Conservation (phyloP, 1,140 invertebrate species). For the Drosophila sp. region DNA sequence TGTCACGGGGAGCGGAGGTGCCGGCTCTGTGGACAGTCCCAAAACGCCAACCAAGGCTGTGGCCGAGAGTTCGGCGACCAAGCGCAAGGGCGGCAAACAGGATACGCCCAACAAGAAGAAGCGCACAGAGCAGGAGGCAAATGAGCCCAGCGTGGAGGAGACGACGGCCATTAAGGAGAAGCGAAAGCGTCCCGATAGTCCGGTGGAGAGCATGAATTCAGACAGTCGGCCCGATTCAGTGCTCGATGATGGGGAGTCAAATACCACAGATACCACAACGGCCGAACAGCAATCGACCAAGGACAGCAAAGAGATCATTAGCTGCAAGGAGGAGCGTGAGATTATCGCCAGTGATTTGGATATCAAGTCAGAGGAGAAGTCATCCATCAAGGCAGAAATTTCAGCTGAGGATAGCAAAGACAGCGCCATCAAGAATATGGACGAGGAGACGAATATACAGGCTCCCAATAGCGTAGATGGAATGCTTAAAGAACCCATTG, state of each 20-base stretch:
- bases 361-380: conserved; percentile 66
- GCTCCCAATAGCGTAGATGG: conserved; percentile 62
- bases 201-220: conserved; percentile 91
- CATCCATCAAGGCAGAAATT: conserved; percentile 54
- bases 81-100: conserved; percentile 87
- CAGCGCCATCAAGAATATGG: conserved; percentile 78
- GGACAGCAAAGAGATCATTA: conserved; percentile 84
- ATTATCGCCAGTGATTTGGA: conserved; percentile 58
- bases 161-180: conserved; percentile 86
- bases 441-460: conserved; percentile 81
- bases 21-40: conserved; percentile 82
- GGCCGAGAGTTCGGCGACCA: conserved; percentile 84
- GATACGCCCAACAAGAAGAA: conserved; percentile 90
- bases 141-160: conserved; percentile 37
- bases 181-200: conserved; percentile 88
- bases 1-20: conserved; percentile 43
- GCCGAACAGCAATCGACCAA: conserved; percentile 84
- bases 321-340: conserved; percentile 72
- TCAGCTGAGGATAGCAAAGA: conserved; percentile 70
- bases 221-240: conserved; percentile 89
- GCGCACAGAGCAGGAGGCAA: conserved; percentile 83
- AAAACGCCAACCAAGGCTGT: conserved; percentile 86
- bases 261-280: conserved; percentile 77
- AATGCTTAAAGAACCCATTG: conserved; percentile 37
- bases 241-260: conserved; percentile 89